Evolutionary conservation across 1,140 invertebrate genomes (phyloP).

Genomic region (Subanguina moxae): DNA sequence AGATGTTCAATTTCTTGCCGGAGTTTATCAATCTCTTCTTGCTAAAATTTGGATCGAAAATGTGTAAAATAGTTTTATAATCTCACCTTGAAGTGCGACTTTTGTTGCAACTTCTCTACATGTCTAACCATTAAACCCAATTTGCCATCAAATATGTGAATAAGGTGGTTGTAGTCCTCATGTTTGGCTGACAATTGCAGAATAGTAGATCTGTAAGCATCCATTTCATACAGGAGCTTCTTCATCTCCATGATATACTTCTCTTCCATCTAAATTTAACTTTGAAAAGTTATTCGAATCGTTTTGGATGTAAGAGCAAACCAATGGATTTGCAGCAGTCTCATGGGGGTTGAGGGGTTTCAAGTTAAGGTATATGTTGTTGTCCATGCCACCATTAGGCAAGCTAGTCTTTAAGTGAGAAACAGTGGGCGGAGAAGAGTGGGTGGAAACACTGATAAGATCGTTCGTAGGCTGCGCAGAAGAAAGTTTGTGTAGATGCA

Average conservation of each 20-base stretch:
- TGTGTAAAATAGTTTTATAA: neutral
- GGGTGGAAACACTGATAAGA: neutral
- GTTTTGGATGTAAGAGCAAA: constrained; percentile 6
- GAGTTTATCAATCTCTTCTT: constrained; percentile 36
- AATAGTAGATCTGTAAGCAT: constrained; percentile 32
- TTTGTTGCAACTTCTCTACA: constrained; percentile 39
- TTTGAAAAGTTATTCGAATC: constrained; percentile 3
- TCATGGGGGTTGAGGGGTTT: constrained; percentile 8
- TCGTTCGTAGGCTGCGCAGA: constrained; percentile 4
- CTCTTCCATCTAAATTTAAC: constrained; percentile 33
- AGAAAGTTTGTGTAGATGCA: constrained; percentile 37
- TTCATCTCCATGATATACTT: constrained; percentile 37
- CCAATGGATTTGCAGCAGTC: constrained; percentile 6
- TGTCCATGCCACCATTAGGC: neutral
- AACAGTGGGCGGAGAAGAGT: neutral
- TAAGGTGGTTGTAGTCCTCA: constrained; percentile 37
- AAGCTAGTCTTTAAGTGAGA: neutral
- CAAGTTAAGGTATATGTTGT: constrained; percentile 23
- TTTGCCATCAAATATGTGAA: constrained; percentile 34
- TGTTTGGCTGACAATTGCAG: constrained; percentile 22
- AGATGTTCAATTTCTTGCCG: constrained; percentile 41
- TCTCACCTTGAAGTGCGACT: constrained; percentile 31
- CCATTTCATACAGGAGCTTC: constrained; percentile 34
- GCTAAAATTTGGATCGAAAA: constrained; percentile 8
- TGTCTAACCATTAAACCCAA: constrained; percentile 34